A percentile compares a stretch with the other conserved stretches of the same genome.
These are phyloP conservation scores for Mastomys coucha DNA, from an alignment of 2,113 vertebrate species.

Conservation along the genomic window DNA sequence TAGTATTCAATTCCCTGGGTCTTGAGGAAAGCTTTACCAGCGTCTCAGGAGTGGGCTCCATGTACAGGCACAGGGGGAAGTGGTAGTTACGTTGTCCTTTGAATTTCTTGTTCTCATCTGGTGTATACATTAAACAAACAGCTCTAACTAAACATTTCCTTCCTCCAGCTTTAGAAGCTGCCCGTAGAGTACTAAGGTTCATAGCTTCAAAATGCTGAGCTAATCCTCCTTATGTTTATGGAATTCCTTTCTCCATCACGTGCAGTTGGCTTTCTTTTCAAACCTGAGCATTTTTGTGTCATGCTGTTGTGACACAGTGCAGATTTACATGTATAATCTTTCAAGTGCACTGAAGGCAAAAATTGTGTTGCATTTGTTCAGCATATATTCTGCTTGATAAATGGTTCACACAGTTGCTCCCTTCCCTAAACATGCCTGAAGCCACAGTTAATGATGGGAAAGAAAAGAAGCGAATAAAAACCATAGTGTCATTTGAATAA, in stretches of 20 bases:
- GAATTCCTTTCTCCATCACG: conserved; percentile 73
- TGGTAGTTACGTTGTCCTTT: conserved; percentile 73
- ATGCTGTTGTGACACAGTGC: conserved; percentile 31
- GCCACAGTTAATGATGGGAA: conserved; percentile 72
- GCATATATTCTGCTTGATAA: conserved; percentile 81
- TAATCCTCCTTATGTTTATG: conserved; percentile 78
- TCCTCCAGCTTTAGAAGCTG: conserved; percentile 74
- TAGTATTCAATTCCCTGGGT: conserved; percentile 47
- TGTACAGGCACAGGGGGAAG: conserved; percentile 63
- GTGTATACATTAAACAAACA: conserved; percentile 71
- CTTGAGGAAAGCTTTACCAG: conserved; percentile 43
- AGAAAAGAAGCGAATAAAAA: conserved; percentile 71
- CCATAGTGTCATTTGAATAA: conserved; percentile 66
- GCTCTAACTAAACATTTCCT: conserved; percentile 80
- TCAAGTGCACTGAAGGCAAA: conserved; percentile 64
- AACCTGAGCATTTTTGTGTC: conserved; percentile 69
- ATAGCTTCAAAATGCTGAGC: conserved; percentile 78
- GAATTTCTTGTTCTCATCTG: conserved; percentile 78
- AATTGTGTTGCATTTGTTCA: conserved; percentile 74
- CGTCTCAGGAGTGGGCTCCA: conserved; percentile 26
- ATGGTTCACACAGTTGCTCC: conserved; percentile 68
- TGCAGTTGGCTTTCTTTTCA: conserved; percentile 67
- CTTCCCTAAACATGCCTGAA: conserved; percentile 78
- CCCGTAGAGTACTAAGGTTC: conserved; percentile 58
- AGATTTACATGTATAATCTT: conserved; percentile 71